Base-by-base conservation (phyloP, 2,888 invertebrate species). In the Tolmerus cingulatus region DNA sequence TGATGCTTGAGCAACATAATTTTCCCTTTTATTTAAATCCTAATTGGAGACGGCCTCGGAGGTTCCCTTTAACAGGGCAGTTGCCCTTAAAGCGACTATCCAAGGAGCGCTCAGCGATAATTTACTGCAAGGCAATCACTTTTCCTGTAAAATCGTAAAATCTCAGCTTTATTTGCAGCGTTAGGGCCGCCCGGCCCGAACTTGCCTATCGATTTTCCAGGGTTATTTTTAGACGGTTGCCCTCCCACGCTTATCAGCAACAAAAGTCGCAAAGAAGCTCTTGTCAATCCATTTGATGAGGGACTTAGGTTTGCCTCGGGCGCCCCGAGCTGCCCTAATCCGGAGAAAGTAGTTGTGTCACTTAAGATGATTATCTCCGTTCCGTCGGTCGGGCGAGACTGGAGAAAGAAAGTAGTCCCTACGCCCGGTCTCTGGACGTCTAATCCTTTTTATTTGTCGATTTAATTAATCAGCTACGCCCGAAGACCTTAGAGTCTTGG, bases 351-450 rank as follows among this genome's bases (percentile, higher is more conserved):
- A 85, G 85, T 74, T 74, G 74, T 85, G 85, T 74, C 85, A 85
- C 85, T 85, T 85, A 85, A 85, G 85, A 85, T 85, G 85, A 85
- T 85, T 85, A 85, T 85, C 85, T 85, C 74, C 66, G 37, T 46
- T 85, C 74, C 66, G 37, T 46, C 46, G 85, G 46, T 74, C 74
- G 74, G 46, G 8, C n/a, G 12, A 27, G 43, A 23, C 46, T 43
- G 46, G 30, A 74, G 27, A 23, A 74, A 74, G 43, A 23, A 74
- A 74, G 43, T 40, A 76, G 2, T 66, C 66, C 8, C 9, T 66
- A 34, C 16, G 14, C 57, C 37, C 9, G 12, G 30, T 46, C 34
- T 55, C 34, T 23, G 7, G 8, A 23, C 8, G 1, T 57, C 74
- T 74, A 85, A 85, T 74, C 85, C 85, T 74, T 85, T 85, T 74